Evolutionary conservation across 2,888 invertebrate genomes (phyloP).

Genomic region (Frankliniella fusca): DNA sequence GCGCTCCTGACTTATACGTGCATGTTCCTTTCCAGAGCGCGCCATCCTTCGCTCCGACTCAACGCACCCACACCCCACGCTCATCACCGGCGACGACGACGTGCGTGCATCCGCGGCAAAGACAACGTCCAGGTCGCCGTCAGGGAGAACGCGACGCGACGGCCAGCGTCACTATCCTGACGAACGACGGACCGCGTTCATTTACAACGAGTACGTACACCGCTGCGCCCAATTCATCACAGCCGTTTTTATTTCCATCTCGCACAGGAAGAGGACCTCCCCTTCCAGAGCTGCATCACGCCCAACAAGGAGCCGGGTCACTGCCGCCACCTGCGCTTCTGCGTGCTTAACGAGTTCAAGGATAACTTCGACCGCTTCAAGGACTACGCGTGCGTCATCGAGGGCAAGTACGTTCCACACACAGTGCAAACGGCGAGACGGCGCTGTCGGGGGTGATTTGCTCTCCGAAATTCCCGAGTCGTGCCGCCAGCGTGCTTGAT

Average conservation of each 20-base stretch:
- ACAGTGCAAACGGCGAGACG: neutral
- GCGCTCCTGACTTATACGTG: too few species aligned
- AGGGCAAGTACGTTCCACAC: conserved; percentile 54
- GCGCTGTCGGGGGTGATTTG: too few species aligned
- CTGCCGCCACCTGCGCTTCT: conserved; percentile 60
- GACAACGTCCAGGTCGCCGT: neutral
- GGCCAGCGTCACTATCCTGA: neutral
- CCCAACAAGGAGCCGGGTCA: conserved; percentile 56
- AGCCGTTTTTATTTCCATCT: neutral
- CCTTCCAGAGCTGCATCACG: conserved; percentile 46
- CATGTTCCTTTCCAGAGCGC: neutral
- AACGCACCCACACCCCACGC: neutral
- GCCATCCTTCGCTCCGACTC: conserved; percentile 5
- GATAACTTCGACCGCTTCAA: conserved; percentile 57
- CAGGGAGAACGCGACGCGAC: neutral
- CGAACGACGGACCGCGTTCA: neutral
- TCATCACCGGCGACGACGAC: neutral
- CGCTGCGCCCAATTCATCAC: neutral
- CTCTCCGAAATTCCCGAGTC: neutral
- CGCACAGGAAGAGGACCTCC: neutral
- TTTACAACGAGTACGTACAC: too few species aligned
- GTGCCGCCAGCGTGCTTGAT: neutral
- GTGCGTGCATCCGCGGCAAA: neutral
- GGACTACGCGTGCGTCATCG: conserved; percentile 67
- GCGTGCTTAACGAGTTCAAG: conserved; percentile 58